Evolutionary conservation across 2,888 invertebrate genomes (phyloP), one percentile per base, ranked within the genome.

Genomic region (Mechanitis messenoides): DNA sequence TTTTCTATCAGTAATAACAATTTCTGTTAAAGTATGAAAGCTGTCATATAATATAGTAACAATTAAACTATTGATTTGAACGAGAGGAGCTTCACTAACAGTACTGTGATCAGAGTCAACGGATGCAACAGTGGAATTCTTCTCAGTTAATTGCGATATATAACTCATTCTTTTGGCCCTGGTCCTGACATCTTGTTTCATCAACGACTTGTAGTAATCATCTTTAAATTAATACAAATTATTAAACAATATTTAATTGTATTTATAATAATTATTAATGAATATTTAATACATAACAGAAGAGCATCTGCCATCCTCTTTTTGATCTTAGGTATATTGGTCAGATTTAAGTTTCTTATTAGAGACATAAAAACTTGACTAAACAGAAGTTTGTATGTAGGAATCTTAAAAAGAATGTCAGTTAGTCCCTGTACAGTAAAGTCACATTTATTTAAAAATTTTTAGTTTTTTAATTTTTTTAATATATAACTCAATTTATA

Each of bases 21-120:
- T 72, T 70, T 81, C 83, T 9, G 67, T 69, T 28, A 84, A 65
- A 50, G 72, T 73, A 50, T 77, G 69, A 2, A 58, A 67, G n/a
- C 54, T 63, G 35, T 84, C 75, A 63, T 82, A 79, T 1, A 76
- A 31, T 7, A 64, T 60, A 28, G 45, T 57, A 7, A 75, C 69
- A 1, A 63, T 73, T 12, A 81, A 55, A 42, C 65, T 54, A 28
- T 81, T 60, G 2, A 65, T 53, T 2, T 69, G 45, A 1, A 61
- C 63, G 2, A 68, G 57, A 6, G 57, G 50, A 53, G 20, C 9
- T 61, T 54, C 33, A 42, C 33, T n/a, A n/a, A 45, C 12, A n/a
- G 57, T 9, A 33, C 50, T 55, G 35, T n/a, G 31, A 45, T 35
- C 33, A 5, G 59, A 55, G 12, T 3, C n/a, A 42, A 20, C 11